phyloP scores from a whole-genome alignment of 2,113 vertebrate species.

The Donacobius atricapilla region DNA sequence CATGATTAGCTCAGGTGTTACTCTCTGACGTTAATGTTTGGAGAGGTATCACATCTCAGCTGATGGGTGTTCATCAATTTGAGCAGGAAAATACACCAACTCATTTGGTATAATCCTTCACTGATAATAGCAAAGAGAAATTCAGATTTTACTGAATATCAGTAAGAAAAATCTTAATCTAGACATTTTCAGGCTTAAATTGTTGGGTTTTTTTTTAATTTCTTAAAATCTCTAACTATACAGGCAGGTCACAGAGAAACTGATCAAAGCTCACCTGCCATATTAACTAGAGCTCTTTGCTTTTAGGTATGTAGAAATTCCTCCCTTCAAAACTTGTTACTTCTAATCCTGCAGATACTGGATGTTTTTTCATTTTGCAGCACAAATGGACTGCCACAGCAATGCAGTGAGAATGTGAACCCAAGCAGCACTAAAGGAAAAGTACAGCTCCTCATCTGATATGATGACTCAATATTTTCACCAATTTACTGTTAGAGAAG shows the following conservation, averaged over 20 bases:
- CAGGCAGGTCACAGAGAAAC: not conserved
- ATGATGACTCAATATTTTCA: not conserved
- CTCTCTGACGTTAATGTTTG: not conserved
- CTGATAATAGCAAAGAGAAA: not conserved
- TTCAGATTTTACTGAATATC: not conserved
- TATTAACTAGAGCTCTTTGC: not conserved
- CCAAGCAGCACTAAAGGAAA: not conserved
- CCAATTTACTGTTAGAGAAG: not conserved
- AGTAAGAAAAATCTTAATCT: not conserved
- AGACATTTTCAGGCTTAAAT: not conserved
- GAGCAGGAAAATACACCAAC: not conserved
- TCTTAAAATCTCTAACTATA: not conserved
- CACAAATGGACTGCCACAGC: not conserved
- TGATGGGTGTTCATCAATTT: not conserved
- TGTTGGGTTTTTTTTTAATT: not conserved
- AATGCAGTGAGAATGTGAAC: not conserved
- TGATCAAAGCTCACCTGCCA: fast-evolving
- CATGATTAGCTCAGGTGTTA: not conserved
- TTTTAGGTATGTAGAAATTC: not conserved
- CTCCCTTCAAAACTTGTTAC: not conserved
- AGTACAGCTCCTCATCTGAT: not conserved
- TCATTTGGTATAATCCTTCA: not conserved
- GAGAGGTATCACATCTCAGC: not conserved
- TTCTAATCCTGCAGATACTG: not conserved
- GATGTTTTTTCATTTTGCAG: not conserved